Base-by-base conservation (phyloP, 2,888 invertebrate species). In the Bombylius major region DNA sequence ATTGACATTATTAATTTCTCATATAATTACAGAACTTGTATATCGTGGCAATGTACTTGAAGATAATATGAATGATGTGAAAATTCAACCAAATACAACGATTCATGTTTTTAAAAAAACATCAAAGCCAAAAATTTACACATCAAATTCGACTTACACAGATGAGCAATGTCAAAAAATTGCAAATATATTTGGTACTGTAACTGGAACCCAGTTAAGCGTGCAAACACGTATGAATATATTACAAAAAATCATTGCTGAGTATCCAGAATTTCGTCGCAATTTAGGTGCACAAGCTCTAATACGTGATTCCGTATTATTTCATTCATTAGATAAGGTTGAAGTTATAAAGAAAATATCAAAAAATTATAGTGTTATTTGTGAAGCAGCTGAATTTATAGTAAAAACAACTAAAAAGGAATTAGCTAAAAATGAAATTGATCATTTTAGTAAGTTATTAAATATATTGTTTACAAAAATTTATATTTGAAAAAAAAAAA, bases 281-380 rank as follows among this genome's bases (percentile, higher is more conserved):
- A 86, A 88, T 72, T 79, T 84, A 6, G 79, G 83, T 4, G 85
- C 86, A 5, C 76, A 87, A 54, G 83, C 86, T 0, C 77, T 87
- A 62, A 78, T 88, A 44, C 82, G 84, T 65, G 86, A 87, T 68
- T 82, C 84, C 12, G 84, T 86, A 61, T 72, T 88, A 9, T 77
- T 88, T 62, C 77, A 80, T 45, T 80, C 84, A 58, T 73, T 87
- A 57, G 79, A 81, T 31, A 82, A 86, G 65, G 76, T 79, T 1
- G 80, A 82, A 56, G 82, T 82, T 47, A 78, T 85, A 1, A 76
- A 79, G 63, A 82, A 83, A 65, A 77, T 86, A 6, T 78, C 82
- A 4, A 77, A 82, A 56, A 73, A 78, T 14, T 86, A 87, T 71
- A 87, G 87, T 5, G 75, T 81, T 14, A 77, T 88, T 50, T 79